Conservation (phyloP, 2,888 invertebrate species). For the Machimus rusticus region DNA sequence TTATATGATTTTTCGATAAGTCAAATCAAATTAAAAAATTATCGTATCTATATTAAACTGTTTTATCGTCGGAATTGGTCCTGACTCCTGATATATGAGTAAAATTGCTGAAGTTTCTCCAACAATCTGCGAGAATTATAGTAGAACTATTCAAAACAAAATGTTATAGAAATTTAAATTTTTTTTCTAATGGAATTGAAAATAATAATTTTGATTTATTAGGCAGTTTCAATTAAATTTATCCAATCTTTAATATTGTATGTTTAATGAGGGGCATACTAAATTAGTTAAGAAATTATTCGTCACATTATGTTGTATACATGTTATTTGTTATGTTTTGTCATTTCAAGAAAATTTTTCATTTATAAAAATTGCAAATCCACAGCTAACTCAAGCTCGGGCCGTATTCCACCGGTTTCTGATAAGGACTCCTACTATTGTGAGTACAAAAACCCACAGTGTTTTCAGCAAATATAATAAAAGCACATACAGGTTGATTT, state of each 20-base stretch:
- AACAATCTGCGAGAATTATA: not conserved
- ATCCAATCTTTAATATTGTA: no score
- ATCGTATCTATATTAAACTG: no score
- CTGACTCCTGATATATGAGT: no score
- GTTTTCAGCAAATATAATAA: not conserved
- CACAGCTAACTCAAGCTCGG: conserved; percentile 65
- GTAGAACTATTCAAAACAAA: not conserved
- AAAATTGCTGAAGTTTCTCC: no score
- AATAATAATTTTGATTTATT: not conserved
- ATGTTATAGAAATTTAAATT: not conserved
- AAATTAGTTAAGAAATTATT: not conserved
- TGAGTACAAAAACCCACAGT: conserved; percentile 59
- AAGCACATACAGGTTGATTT: conserved; percentile 16
- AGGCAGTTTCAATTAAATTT: no score
- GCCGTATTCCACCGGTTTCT: conserved; percentile 64
- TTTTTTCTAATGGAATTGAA: not conserved
- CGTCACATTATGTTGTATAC: not conserved
- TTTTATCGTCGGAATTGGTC: no score
- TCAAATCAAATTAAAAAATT: no score
- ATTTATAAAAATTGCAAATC: conserved; percentile 59
- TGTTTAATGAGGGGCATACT: no score
- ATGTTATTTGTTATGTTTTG: not conserved
- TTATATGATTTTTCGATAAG: no score
- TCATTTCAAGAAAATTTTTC: not conserved
- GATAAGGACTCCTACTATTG: conserved; percentile 70